Percentiles rank a stretch among this genome's conserved stretches.
Evolutionary conservation across 2,113 vertebrate genomes (phyloP).

Genomic region (Corydoras maculifer): DNA sequence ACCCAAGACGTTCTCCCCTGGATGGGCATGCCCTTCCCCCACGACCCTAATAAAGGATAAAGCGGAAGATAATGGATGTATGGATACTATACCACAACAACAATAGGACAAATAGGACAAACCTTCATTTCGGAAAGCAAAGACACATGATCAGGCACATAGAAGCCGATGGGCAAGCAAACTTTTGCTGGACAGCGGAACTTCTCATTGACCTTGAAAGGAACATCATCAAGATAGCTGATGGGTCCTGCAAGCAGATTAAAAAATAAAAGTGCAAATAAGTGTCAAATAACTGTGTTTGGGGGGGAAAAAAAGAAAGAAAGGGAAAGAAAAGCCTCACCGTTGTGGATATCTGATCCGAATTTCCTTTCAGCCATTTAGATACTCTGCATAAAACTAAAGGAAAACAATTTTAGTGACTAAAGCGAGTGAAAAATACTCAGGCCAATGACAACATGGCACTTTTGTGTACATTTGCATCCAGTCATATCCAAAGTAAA

Average conservation of each 20-base stretch:
- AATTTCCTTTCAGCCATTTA: conserved; percentile 98
- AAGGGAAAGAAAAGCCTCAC: conserved; percentile 63
- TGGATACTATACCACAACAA: too few relatives aligned
- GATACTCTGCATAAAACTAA: conserved; percentile 61
- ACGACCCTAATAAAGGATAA: too few relatives aligned
- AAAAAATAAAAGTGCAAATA: background rate
- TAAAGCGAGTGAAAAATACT: too few relatives aligned
- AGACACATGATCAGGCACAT: conserved; percentile 71
- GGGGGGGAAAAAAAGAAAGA: background rate
- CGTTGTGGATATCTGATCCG: conserved; percentile 83
- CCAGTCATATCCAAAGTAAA: too few relatives aligned
- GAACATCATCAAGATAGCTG: conserved; percentile 95
- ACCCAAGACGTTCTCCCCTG: too few relatives aligned
- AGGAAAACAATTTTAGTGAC: background rate
- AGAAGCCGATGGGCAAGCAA: conserved; percentile 88
- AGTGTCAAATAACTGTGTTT: background rate
- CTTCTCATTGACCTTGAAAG: conserved; percentile 94
- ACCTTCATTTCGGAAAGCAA: conserved; percentile 77
- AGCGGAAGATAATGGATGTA: too few relatives aligned
- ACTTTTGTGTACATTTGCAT: too few relatives aligned
- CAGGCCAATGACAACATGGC: too few relatives aligned
- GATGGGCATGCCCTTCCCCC: too few relatives aligned
- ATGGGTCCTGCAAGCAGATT: conserved; percentile 67
- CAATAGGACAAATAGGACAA: conserved; percentile 39
- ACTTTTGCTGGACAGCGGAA: conserved; percentile 91